These are phyloP conservation scores for Syngnathus typhle DNA, from an alignment of 2,113 vertebrate genomes.

Conservation along the genomic window DNA sequence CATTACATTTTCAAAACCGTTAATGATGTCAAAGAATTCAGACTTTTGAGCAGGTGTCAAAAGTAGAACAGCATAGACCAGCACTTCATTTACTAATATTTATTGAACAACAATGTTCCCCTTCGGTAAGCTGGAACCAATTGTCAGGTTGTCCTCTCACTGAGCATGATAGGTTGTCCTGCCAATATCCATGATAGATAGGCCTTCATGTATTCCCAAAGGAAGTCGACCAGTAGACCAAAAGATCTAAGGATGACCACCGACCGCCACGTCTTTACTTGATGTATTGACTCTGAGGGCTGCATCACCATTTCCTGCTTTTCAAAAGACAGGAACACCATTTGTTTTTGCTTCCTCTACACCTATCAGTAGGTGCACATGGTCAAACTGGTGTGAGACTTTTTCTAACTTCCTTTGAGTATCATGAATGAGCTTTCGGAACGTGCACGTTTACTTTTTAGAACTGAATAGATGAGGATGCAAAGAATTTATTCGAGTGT, in stretches of 20 bases:
- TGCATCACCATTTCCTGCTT: constrained; percentile 32
- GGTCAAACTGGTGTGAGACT: constrained; percentile 3
- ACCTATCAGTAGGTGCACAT: constrained; percentile 1
- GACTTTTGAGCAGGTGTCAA: too few species aligned
- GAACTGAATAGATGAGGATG: not conserved
- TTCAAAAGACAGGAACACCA: constrained; percentile 25
- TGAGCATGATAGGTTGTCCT: constrained; percentile 6
- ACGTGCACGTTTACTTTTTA: not conserved
- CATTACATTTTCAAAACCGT: too few species aligned
- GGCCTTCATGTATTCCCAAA: constrained; percentile 10
- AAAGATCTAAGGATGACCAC: constrained; percentile 21
- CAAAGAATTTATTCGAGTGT: not conserved
- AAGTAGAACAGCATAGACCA: too few species aligned
- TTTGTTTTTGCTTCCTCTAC: constrained; percentile 12
- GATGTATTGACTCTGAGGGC: constrained; percentile 10
- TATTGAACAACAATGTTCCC: too few species aligned
- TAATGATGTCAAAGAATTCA: too few species aligned
- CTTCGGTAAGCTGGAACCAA: constrained; percentile 7
- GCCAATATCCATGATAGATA: not conserved
- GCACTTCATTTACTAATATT: too few species aligned
- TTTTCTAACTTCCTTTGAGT: constrained; percentile 6
- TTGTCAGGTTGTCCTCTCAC: constrained; percentile 14
- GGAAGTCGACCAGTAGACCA: constrained; percentile 7
- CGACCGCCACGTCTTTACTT: constrained; percentile 14
- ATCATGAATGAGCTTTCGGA: not conserved